Percentiles rank a stretch among this genome's conserved stretches.
Evolutionary conservation across 2,888 invertebrate genomes (phyloP).

Genomic region (Euphydryas editha): DNA sequence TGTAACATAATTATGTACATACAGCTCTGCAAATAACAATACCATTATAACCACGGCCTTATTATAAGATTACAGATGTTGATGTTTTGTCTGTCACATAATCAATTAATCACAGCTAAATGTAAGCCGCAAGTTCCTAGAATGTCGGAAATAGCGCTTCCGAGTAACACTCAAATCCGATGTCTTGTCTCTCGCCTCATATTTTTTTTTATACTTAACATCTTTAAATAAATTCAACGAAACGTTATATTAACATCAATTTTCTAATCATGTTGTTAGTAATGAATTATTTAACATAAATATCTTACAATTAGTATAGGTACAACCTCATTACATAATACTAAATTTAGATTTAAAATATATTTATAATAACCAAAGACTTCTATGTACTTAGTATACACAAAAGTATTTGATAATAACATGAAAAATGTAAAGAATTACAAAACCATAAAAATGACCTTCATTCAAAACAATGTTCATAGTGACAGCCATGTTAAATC

Average conservation of each 20-base stretch:
- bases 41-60: background rate
- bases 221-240: conserved; percentile 21
- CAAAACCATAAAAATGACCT: background rate
- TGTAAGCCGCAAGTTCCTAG: conserved; percentile 59
- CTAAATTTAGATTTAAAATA: no score
- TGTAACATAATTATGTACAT: no score
- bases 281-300: background rate
- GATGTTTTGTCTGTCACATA: conserved; percentile 1
- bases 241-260: background rate
- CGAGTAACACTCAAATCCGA: conserved; percentile 75
- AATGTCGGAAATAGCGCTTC: conserved; percentile 79
- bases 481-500: conserved; percentile 14
- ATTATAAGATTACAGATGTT: background rate
- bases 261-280: background rate
- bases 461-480: background rate
- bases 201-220: conserved; percentile 58
- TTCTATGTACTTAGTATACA: no score
- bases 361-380: background rate
- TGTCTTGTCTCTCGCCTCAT: conserved; percentile 64
- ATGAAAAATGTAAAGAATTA: background rate
- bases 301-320: background rate
- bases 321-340: no score
- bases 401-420: background rate
- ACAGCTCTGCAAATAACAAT: background rate
- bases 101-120: conserved; percentile 41